These are phyloP conservation scores for Drosophila trichaetosa DNA, from an alignment of 2,888 invertebrate species.

Conservation along the genomic window DNA sequence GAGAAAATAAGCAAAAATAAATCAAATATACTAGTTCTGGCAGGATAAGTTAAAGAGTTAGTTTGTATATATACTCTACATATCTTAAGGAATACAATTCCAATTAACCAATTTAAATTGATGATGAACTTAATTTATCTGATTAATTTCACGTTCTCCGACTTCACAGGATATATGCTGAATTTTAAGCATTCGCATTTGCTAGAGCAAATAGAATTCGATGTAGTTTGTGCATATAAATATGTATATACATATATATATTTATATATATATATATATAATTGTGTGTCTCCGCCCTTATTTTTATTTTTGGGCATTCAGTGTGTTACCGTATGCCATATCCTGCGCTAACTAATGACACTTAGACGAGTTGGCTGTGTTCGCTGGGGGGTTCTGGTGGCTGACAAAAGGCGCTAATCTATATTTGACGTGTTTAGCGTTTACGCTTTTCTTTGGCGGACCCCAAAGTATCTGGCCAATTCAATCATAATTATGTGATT, in stretches of 20 bases:
- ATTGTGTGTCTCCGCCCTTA: constrained; percentile 23
- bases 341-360: constrained; percentile 60
- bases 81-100: neutral
- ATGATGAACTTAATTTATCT: neutral
- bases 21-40: neutral
- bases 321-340: constrained; percentile 27
- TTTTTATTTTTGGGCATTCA: constrained; percentile 17
- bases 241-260: neutral
- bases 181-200: neutral
- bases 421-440: constrained; percentile 78
- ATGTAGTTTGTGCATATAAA: neutral
- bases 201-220: constrained; percentile 8
- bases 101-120: too few species aligned
- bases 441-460: constrained; percentile 60
- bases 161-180: neutral
- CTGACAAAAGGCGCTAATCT: constrained; percentile 79
- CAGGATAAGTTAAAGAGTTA: neutral
- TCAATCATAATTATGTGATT: constrained; percentile 82
- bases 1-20: neutral
- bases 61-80: neutral
- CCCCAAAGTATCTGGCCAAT: constrained; percentile 41
- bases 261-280: too few species aligned
- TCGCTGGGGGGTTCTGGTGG: constrained; percentile 13
- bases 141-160: neutral
- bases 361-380: constrained; percentile 42